Evolutionary conservation across 2,113 vertebrate genomes (phyloP), one percentile per base, ranked within the genome.

Genomic region (Micronisus gabar): DNA sequence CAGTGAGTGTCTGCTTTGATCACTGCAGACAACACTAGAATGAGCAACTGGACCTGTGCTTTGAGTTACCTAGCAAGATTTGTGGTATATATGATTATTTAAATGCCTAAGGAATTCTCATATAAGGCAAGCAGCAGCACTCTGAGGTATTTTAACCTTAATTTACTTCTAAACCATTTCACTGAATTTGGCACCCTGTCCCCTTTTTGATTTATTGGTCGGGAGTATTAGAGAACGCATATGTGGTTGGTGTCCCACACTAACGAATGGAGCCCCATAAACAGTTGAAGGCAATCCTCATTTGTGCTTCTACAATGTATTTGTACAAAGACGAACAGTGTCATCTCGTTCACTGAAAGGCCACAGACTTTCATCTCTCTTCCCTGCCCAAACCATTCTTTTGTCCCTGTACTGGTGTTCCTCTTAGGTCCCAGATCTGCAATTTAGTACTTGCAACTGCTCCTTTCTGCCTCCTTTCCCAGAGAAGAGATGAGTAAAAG

Each of bases 1-100:
- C 34, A 45, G 19, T 30, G 38, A 14, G 22, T 30, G 30, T 41
- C 12, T 27, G 9, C 26, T 0, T 0, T 47, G 29, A 55, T 45
- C 45, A 30, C 21, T 56, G 41, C n/a, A 86, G 45, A 19, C 45
- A 75, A 15, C 65, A 22, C 32, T 50, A 36, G 34, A 83, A 47
- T 0, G 1, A 47, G 41, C 25, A 75, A 41, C 45, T 83, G 32
- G 41, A 36, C 21, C 29, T 74, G 11, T 65, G 16, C 43, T 90
- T 87, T 47, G 23, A 38, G 38, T 34, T 73, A 53, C 20, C 12
- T 34, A 26, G 25, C 25, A 73, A 26, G n/a, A 58, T 34, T 47
- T 53, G 52, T 53, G 17, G 13, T 36, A 67, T 25, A 23, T 48
- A 15, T 27, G n/a, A 38, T 43, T 63, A 26, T 45, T 80, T 79